These are phyloP conservation scores for Geotrypetes seraphini DNA, from an alignment of 2,797 vertebrate genomes.

Conservation along the genomic window DNA sequence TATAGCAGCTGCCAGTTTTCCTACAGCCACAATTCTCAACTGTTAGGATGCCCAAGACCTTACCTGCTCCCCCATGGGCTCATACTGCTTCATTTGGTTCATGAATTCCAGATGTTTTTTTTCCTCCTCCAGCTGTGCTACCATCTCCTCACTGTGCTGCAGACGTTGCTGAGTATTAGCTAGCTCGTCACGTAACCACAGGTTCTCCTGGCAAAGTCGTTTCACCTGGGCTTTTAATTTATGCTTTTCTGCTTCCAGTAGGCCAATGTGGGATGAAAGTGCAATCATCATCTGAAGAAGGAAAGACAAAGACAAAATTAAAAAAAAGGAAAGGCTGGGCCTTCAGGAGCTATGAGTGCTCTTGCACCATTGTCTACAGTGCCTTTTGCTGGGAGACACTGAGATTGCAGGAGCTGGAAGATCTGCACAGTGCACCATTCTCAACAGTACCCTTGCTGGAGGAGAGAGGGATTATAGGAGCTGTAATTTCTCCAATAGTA, in stretches of 20 bases:
- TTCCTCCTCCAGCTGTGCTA: constrained; percentile 47
- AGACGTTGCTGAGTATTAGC: constrained; percentile 30
- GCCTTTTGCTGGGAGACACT: too few species aligned
- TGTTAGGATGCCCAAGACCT: too few species aligned
- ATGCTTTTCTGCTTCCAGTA: constrained; percentile 41
- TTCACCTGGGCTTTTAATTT: constrained; percentile 32
- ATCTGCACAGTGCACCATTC: too few species aligned
- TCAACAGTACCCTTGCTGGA: neutral
- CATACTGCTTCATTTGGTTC: constrained; percentile 33
- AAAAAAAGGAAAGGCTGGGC: neutral
- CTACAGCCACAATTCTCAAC: too few species aligned
- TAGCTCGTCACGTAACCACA: constrained; percentile 40
- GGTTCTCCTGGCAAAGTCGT: constrained; percentile 41
- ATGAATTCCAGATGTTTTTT: constrained; percentile 41
- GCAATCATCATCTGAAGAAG: constrained; percentile 31
- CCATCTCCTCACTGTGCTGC: constrained; percentile 29
- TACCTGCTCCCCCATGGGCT: constrained; percentile 22
- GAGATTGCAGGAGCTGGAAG: too few species aligned
- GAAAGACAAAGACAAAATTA: accelerated
- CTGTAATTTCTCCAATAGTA: accelerated
- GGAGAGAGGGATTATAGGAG: too few species aligned
- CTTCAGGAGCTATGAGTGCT: too few species aligned
- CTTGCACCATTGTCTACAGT: too few species aligned
- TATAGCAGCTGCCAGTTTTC: too few species aligned
- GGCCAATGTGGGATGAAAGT: constrained; percentile 25